Evolutionary conservation across 2,113 vertebrate species (phyloP), one percentile per base, ranked within the genome.

Genomic region (Pangasianodon gigas): DNA sequence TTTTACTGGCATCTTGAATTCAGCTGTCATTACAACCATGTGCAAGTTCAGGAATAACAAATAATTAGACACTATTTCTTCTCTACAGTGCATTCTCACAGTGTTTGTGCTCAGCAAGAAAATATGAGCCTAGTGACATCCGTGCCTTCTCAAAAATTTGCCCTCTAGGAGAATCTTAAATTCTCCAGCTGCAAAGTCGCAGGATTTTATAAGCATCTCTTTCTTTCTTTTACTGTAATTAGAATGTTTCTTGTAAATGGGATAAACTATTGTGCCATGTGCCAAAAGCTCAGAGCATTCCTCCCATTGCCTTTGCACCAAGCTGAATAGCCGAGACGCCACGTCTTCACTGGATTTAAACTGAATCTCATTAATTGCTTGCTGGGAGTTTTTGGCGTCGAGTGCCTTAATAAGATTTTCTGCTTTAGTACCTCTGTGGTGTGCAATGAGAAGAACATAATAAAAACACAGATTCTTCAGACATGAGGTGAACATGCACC

Each of bases 351-450:
- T 92, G 85, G 92, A 91, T 93, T 93, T 90, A 89, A 93, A 94
- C 92, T 87, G 69, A 94, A 89, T 94, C 91, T 75, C 85, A 83
- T 90, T 87, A 91, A 94, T 94, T 94, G 91, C 92, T 93, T 88
- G 91, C 69, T 52, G 56, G 37, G 67, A 91, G 75, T 85, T 89
- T 84, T 88, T 62, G 37, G 90, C 69, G 80, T 89, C 91, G 91
- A 92, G 91, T 91, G 51, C 85, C 85, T 85, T 95, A 90, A 91
- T 93, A 92, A n/a, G 29, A 89, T 92, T 89, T 93, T 91, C 58
- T n/a, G 90, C 87, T 91, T 92, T 93, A 74, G 71, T 79, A 80
- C 77, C 88, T 91, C 87, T 21, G 75, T 93, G 91, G 84, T 51
- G n/a, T 71, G 41, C 11, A 29, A 84, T 87, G 83, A 51, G 54